Percentiles rank a stretch among this genome's conserved stretches.
Conservation (phyloP, 2,888 invertebrate genomes). For the Ectropis crepuscularia region DNA sequence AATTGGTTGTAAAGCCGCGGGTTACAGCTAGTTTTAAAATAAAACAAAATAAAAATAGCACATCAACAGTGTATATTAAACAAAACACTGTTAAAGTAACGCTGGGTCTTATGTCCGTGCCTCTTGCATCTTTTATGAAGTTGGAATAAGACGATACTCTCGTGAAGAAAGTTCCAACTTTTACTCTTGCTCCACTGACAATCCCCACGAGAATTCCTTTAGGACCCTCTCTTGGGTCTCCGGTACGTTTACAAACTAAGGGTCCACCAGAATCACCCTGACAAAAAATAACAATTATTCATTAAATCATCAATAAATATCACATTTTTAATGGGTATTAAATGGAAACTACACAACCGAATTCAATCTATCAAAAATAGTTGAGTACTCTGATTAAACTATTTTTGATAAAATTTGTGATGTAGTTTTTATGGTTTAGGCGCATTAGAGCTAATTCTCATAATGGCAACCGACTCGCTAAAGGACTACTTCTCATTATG, state of each 20-base stretch:
- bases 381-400: no score
- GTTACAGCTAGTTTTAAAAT: slow-evolving; percentile 32
- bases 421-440: no score
- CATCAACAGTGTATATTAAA: slow-evolving; percentile 47
- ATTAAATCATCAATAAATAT: no score
- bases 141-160: slow-evolving; percentile 46
- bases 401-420: no score
- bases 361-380: no score
- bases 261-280: slow-evolving; percentile 75
- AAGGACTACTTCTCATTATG: no score
- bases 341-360: no score
- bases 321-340: no score
- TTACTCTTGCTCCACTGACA: slow-evolving; percentile 27
- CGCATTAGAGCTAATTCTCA: no score
- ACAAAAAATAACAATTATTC: neutral
- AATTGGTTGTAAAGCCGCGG: no score
- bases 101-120: neutral
- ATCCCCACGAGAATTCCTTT: slow-evolving; percentile 57
- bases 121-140: slow-evolving; percentile 30
- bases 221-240: slow-evolving; percentile 50
- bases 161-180: slow-evolving; percentile 46
- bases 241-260: slow-evolving; percentile 56
- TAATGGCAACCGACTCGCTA: no score
- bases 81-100: slow-evolving; percentile 14
- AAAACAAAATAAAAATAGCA: slow-evolving; percentile 57